These are phyloP conservation scores for Rhynchonycteris naso DNA, from an alignment of 2,797 vertebrate species.

Conservation along the genomic window DNA sequence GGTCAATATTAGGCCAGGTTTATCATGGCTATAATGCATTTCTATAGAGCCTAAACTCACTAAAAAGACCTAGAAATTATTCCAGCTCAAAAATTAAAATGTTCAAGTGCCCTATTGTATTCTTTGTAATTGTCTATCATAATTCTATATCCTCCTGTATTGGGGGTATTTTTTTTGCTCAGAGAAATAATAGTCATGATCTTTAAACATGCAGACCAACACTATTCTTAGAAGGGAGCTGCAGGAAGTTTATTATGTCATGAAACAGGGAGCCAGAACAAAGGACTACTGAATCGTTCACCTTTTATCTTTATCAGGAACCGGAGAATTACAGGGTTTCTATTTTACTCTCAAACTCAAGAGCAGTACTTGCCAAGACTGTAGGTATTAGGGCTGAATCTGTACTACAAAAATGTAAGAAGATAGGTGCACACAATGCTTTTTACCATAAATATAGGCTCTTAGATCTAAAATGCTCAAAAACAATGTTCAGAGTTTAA, in stretches of 20 bases:
- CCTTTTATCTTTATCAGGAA: constrained; percentile 75
- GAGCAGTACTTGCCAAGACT: neutral
- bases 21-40: neutral
- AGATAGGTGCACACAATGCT: neutral
- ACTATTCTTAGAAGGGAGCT: constrained; percentile 58
- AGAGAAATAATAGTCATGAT: constrained; percentile 46
- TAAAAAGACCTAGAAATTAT: constrained; percentile 38
- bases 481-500: neutral
- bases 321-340: constrained; percentile 54
- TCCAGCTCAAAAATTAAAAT: constrained; percentile 38
- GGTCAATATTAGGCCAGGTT: neutral
- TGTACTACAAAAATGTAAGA: constrained; percentile 8
- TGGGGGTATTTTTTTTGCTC: neutral
- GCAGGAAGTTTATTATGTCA: constrained; percentile 55
- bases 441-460: neutral
- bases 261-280: constrained; percentile 64
- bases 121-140: constrained; percentile 32
- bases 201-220: constrained; percentile 49
- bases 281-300: constrained; percentile 62
- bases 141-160: neutral
- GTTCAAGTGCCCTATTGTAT: neutral
- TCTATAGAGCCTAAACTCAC: neutral
- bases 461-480: constrained; percentile 1
- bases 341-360: constrained; percentile 17
- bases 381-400: neutral